These are phyloP conservation scores for Anguilla rostrata DNA, from an alignment of 2,113 vertebrate genomes.

Conservation along the genomic window DNA sequence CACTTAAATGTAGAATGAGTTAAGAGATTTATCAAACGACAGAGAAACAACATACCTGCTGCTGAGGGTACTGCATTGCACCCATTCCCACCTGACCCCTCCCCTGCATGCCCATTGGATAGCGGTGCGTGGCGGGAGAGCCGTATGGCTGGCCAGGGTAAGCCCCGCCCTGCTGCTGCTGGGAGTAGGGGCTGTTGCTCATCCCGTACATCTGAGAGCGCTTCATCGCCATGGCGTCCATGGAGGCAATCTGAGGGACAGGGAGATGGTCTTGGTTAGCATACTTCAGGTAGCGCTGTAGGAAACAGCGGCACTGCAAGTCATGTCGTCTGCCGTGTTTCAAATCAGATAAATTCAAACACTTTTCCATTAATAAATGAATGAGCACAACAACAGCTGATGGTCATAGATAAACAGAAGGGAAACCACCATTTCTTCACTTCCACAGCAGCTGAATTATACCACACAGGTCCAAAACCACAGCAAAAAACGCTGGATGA, in stretches of 20 bases:
- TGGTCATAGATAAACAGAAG: not conserved
- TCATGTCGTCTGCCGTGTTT: not conserved
- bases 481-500: not conserved
- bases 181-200: constrained; percentile 82
- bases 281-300: not conserved
- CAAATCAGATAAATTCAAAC: not conserved
- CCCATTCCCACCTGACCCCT: constrained; percentile 80
- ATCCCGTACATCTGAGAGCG: constrained; percentile 87
- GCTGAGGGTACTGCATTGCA: constrained; percentile 88
- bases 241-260: constrained; percentile 75
- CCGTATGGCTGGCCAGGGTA: constrained; percentile 83
- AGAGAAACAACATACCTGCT: constrained; percentile 73
- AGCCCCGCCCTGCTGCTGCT: constrained; percentile 75
- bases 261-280: constrained; percentile 32
- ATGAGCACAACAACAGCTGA: not conserved
- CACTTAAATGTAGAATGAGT: not conserved
- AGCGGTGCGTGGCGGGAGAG: constrained; percentile 81
- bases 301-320: not conserved
- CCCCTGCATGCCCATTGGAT: constrained; percentile 82
- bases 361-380: not conserved
- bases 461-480: not conserved
- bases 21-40: not conserved
- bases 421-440: not conserved
- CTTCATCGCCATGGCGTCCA: constrained; percentile 93
- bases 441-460: not conserved